Conservation (phyloP, 1,140 invertebrate species). For the Eumeta japonica region DNA sequence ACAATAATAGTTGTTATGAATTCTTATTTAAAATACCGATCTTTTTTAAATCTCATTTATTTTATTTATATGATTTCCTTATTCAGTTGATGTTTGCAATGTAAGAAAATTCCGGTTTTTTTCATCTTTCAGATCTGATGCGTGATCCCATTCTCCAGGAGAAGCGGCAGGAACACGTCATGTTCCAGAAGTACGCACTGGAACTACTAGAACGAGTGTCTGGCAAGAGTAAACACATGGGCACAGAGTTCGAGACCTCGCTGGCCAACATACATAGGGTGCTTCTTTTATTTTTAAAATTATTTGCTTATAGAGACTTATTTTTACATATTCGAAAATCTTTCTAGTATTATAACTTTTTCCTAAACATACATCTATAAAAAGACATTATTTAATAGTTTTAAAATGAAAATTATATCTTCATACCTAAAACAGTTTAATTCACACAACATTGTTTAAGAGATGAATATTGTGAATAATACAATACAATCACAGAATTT, state of each 20-base stretch:
- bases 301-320: slow-evolving; percentile 3
- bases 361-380: neutral
- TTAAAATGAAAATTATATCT: too few relatives aligned
- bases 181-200: slow-evolving; percentile 93
- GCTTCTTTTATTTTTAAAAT: slow-evolving; percentile 18
- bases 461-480: too few relatives aligned
- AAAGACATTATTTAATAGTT: neutral
- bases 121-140: slow-evolving; percentile 72
- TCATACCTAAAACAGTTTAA: too few relatives aligned
- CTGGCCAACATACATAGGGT: slow-evolving; percentile 81
- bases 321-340: neutral
- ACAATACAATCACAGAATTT: too few relatives aligned
- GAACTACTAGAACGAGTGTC: slow-evolving; percentile 89
- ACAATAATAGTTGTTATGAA: too few relatives aligned
- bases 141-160: slow-evolving; percentile 95
- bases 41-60: too few relatives aligned
- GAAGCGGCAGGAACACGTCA: slow-evolving; percentile 90
- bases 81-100: neutral
- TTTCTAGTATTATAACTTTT: neutral
- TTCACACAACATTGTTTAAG: too few relatives aligned
- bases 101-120: neutral
- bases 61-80: too few relatives aligned
- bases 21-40: too few relatives aligned
- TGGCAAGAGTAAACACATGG: slow-evolving; percentile 83
- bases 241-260: slow-evolving; percentile 78